These are phyloP conservation scores for Molossus molossus DNA, from an alignment of 2,797 vertebrate species.

Conservation along the genomic window DNA sequence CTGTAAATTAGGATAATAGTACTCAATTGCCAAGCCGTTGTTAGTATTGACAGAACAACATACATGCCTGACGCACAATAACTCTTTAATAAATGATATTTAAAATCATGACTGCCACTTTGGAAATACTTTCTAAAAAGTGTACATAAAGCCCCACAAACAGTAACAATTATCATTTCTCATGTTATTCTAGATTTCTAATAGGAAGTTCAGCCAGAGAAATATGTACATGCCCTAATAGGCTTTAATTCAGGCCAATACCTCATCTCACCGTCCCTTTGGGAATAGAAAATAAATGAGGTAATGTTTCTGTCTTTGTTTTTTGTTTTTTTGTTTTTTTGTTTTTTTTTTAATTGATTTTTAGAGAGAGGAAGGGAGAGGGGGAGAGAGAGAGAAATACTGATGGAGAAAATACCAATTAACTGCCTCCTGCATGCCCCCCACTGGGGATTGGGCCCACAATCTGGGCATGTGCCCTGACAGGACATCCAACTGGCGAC, in stretches of 20 bases:
- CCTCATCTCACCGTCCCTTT: background rate
- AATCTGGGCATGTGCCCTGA: no score
- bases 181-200: conserved; percentile 35
- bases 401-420: no score
- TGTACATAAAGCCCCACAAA: background rate
- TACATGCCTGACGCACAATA: background rate
- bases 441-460: no score
- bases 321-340: no score
- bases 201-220: background rate
- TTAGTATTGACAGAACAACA: conserved; percentile 30
- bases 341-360: no score
- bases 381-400: no score
- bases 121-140: background rate
- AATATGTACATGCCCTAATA: background rate
- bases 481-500: no score
- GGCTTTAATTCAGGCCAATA: background rate
- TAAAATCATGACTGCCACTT: background rate
- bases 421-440: no score
- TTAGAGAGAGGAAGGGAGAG: no score
- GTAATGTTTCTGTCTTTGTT: background rate
- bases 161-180: background rate
- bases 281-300: background rate
- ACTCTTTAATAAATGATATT: conserved; percentile 43
- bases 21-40: conserved; percentile 43
- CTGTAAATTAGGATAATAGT: background rate